A percentile compares a stretch with the other conserved stretches of the same genome.
Evolutionary conservation across 2,888 invertebrate species (phyloP).

Genomic region (Nineta flava): DNA sequence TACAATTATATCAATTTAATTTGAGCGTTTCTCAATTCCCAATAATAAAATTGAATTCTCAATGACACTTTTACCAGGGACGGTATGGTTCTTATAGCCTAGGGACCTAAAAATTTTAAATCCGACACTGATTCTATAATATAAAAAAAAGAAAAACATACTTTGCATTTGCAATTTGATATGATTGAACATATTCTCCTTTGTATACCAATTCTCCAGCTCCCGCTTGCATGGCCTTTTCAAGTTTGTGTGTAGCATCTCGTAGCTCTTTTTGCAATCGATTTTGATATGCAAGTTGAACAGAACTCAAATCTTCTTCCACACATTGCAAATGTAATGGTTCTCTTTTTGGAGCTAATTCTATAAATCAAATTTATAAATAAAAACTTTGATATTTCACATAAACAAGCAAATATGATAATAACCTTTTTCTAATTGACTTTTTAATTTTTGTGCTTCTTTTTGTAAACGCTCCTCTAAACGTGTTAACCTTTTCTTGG

Average conservation of each 20-base stretch:
- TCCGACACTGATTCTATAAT: too few relatives aligned
- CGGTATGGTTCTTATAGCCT: too few relatives aligned
- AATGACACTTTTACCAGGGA: too few relatives aligned
- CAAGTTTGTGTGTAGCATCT: slow-evolving; percentile 42
- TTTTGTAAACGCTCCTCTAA: slow-evolving; percentile 6
- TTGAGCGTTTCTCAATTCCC: too few relatives aligned
- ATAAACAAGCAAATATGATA: background rate
- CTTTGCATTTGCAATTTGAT: slow-evolving; percentile 23
- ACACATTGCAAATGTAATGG: slow-evolving; percentile 51
- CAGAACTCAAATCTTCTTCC: slow-evolving; percentile 52
- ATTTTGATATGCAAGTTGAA: slow-evolving; percentile 44
- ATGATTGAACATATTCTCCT: slow-evolving; percentile 47
- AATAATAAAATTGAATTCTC: too few relatives aligned
- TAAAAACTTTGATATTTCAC: background rate
- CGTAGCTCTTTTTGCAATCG: slow-evolving; percentile 50
- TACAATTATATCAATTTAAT: too few relatives aligned
- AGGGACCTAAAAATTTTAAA: too few relatives aligned
- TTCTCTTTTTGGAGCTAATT: slow-evolving; percentile 12
- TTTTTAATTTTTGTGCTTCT: slow-evolving; percentile 8
- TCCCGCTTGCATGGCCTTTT: slow-evolving; percentile 37
- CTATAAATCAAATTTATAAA: background rate
- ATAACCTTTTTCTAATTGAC: slow-evolving; percentile 7
- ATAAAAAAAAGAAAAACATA: too few relatives aligned
- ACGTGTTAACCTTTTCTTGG: slow-evolving; percentile 5
- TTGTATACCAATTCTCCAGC: slow-evolving; percentile 48